A percentile compares a stretch with the other conserved stretches of the same genome.
Evolutionary conservation across 2,888 invertebrate species (phyloP).

Genomic region (Nezara viridula): DNA sequence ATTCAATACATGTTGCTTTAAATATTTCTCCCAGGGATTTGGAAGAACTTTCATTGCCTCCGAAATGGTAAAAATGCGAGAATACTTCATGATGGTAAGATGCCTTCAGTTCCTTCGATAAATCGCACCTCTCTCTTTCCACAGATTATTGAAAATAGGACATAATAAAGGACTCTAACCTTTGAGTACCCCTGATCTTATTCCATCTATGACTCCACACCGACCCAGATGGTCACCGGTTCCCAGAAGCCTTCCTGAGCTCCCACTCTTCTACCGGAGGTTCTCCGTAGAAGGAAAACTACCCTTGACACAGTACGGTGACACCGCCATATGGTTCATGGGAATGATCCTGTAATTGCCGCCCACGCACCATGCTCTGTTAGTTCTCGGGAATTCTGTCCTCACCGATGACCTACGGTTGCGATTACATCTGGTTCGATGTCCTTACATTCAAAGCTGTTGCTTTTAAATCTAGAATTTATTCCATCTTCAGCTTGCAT

Average conservation of each 20-base stretch:
- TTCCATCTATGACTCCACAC: background rate
- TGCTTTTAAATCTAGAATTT: background rate
- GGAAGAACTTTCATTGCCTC: too few relatives aligned
- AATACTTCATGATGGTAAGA: too few relatives aligned
- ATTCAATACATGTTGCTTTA: background rate
- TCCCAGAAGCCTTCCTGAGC: constrained; percentile 24
- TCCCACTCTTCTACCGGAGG: background rate
- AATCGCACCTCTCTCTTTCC: background rate
- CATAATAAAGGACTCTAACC: background rate
- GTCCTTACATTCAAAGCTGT: background rate
- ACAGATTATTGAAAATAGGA: background rate
- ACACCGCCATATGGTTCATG: constrained; percentile 42
- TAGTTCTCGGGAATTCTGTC: constrained; percentile 13
- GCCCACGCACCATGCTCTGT: constrained; percentile 12
- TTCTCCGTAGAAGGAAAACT: constrained; percentile 36
- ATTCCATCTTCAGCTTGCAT: background rate
- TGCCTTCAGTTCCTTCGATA: background rate
- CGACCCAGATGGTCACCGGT: background rate
- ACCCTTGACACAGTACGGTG: constrained; percentile 43
- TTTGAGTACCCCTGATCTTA: background rate
- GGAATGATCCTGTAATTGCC: constrained; percentile 11
- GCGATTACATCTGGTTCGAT: background rate
- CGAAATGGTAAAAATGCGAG: too few relatives aligned
- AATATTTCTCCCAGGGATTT: too few relatives aligned
- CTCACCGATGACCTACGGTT: background rate